A percentile compares a stretch with the other conserved stretches of the same genome.
phyloP scores from a whole-genome alignment of 35 echinoderm and acorn worm genomes.

The Heliocidaris erythrogramma region DNA sequence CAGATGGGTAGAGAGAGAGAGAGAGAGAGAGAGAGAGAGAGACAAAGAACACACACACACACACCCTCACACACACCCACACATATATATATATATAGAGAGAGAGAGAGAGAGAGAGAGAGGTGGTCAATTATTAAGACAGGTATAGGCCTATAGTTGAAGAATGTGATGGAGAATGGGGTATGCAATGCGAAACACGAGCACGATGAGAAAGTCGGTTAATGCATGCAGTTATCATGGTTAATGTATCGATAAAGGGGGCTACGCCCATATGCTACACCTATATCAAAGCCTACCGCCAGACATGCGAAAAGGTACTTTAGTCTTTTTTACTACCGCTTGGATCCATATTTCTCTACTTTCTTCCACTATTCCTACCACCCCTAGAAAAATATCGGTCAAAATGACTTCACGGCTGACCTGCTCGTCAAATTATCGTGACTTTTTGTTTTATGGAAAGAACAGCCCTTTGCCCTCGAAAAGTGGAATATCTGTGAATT shows the following conservation, averaged over 20 bases:
- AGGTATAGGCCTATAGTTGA: neutral
- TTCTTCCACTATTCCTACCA: neutral
- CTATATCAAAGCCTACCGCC: neutral
- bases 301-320: neutral
- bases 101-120: neutral
- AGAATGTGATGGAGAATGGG: neutral
- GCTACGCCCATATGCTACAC: neutral
- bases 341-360: neutral
- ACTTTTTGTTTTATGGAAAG: neutral
- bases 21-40: no score
- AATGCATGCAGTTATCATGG: neutral
- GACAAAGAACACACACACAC: no score
- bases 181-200: neutral
- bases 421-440: neutral
- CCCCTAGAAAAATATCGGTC: neutral
- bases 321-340: neutral
- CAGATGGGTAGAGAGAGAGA: no score
- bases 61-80: no score
- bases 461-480: slow-evolving; percentile 2
- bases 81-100: no score
- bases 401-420: neutral
- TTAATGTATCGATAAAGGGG: neutral
- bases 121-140: neutral
- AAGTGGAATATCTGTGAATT: slow-evolving; percentile 11
- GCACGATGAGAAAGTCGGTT: neutral